phyloP scores from a whole-genome alignment of 2,797 vertebrate genomes.

The Paedocypris micromegethes region DNA sequence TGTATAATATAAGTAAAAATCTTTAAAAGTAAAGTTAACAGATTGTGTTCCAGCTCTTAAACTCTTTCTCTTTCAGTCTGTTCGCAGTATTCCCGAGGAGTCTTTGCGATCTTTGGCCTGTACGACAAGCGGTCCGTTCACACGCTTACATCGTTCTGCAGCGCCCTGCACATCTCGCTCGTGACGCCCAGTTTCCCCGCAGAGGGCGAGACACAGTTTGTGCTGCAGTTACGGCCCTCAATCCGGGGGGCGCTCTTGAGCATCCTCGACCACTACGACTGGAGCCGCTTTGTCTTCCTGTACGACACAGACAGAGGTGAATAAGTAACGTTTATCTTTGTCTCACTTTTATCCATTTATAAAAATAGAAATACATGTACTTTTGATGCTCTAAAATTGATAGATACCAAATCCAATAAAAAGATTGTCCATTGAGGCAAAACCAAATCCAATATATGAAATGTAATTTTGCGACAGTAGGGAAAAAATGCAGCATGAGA shows the following conservation, averaged over 20 bases:
- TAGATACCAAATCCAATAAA: no score
- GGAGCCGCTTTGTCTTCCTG: conserved; percentile 94
- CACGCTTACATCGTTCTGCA: conserved; percentile 96
- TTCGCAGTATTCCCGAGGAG: conserved; percentile 89
- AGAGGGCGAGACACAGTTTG: conserved; percentile 91
- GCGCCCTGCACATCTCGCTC: conserved; percentile 95
- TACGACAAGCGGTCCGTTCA: conserved; percentile 97
- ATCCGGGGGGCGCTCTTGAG: conserved; percentile 87
- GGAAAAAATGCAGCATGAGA: no score
- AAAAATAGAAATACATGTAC: no score
- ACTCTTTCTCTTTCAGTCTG: conserved; percentile 58
- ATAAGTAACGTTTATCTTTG: conserved; percentile 26
- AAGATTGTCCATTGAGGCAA: no score
- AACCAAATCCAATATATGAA: no score
- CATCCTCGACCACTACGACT: conserved; percentile 90
- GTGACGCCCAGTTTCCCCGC: conserved; percentile 95
- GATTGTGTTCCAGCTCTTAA: neutral
- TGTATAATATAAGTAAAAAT: no score
- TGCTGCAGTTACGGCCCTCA: conserved; percentile 90
- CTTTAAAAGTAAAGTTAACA: no score
- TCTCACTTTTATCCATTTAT: no score
- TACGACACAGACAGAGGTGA: conserved; percentile 95
- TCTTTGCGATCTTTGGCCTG: conserved; percentile 97
- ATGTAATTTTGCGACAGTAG: no score
- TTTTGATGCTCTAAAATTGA: no score